A percentile compares a stretch with the other conserved stretches of the same genome.
These are phyloP conservation scores for Caerostris extrusa DNA, from an alignment of 1,140 invertebrate genomes.

Conservation along the genomic window DNA sequence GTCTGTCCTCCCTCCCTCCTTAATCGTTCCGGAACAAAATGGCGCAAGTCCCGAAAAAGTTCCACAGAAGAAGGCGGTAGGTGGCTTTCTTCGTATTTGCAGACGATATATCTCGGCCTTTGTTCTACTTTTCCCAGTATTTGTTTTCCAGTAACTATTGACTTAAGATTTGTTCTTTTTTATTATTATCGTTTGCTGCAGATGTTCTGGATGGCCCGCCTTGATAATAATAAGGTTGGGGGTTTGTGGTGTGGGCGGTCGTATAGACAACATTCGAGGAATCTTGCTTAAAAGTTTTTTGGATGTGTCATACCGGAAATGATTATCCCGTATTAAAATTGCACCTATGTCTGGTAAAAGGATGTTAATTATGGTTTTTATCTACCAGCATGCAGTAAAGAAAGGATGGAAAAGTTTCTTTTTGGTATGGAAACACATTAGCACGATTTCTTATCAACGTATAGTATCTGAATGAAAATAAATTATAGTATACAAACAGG, in stretches of 20 bases:
- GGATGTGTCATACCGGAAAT: background rate
- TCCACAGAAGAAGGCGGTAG: background rate
- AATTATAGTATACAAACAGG: too few relatives aligned
- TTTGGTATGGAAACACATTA: too few relatives aligned
- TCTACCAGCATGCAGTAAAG: too few relatives aligned
- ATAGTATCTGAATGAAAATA: too few relatives aligned
- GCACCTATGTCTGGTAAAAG: too few relatives aligned
- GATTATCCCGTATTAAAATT: background rate
- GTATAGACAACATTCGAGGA: background rate
- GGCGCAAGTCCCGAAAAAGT: background rate
- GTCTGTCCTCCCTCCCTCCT: background rate
- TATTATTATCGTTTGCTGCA: background rate
- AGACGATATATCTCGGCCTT: background rate
- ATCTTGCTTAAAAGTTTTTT: background rate
- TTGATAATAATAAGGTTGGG: background rate
- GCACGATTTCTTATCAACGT: too few relatives aligned
- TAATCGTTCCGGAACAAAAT: background rate
- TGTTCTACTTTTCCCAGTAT: background rate
- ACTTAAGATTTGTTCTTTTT: background rate
- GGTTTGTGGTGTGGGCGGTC: background rate
- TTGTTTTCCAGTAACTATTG: constrained; percentile 13
- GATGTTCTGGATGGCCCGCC: background rate
- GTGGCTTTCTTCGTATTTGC: background rate
- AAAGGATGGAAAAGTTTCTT: too few relatives aligned
- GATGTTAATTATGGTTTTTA: too few relatives aligned